A percentile compares a stretch with the other conserved stretches of the same genome.
Conservation (phyloP, 2,797 vertebrate genomes). For the Thripadectes ignobilis region DNA sequence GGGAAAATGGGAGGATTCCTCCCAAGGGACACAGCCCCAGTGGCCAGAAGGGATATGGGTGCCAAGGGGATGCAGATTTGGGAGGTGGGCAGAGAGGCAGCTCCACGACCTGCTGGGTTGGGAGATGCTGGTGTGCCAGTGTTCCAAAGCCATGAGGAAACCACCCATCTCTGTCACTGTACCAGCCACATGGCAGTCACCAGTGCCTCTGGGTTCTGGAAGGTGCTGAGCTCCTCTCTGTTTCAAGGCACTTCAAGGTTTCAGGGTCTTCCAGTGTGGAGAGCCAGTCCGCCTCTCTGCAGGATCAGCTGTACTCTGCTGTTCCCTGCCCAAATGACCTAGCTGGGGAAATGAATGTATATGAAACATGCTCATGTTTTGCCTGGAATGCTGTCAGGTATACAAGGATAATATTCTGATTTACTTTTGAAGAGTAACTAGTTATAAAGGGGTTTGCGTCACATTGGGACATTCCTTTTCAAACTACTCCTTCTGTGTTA, state of each 20-base stretch:
- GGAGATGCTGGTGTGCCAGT: rapidly evolving
- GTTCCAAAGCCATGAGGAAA: rapidly evolving
- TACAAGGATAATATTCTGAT: neutral
- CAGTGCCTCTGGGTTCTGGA: neutral
- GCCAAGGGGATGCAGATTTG: too few species aligned
- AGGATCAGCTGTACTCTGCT: neutral
- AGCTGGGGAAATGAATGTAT: neutral
- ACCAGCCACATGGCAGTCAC: rapidly evolving
- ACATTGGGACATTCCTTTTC: neutral
- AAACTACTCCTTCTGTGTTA: neutral
- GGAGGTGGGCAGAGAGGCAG: neutral
- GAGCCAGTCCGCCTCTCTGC: neutral
- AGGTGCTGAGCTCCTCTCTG: neutral
- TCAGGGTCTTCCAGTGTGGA: neutral
- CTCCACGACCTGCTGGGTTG: neutral
- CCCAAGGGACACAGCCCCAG: neutral
- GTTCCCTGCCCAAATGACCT: neutral
- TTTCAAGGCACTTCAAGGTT: neutral
- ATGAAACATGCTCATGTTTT: neutral
- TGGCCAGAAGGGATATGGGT: too few species aligned
- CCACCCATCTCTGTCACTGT: neutral
- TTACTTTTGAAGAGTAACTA: neutral
- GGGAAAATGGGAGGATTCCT: neutral
- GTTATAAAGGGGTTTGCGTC: neutral
- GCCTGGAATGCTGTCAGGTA: neutral